Evolutionary conservation across 2,888 invertebrate species (phyloP).

Genomic region (Thecophora atra): DNA sequence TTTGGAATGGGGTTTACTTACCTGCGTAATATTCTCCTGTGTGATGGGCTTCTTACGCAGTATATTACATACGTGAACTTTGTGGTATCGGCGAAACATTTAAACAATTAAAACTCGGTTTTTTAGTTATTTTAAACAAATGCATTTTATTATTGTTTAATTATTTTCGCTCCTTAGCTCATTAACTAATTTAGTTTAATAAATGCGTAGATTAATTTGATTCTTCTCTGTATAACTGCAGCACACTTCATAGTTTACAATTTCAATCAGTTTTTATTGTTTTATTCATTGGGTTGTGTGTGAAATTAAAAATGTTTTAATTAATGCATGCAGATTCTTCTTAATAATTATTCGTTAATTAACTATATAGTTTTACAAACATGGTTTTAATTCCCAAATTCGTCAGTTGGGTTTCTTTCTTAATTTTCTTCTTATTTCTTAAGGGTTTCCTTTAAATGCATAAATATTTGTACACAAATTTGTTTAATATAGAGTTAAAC

Average conservation of each 20-base stretch:
- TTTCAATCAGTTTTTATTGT: not conserved
- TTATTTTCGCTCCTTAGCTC: not conserved
- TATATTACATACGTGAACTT: too few relatives aligned
- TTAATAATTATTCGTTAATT: slow-evolving; percentile 13
- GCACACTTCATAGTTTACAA: not conserved
- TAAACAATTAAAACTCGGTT: not conserved
- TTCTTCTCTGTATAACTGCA: not conserved
- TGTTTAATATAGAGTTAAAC: not conserved
- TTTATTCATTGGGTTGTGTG: too few relatives aligned
- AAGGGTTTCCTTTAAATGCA: not conserved
- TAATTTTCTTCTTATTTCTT: not conserved
- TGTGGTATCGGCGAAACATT: too few relatives aligned
- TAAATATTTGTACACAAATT: slow-evolving; percentile 6
- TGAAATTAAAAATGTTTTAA: slow-evolving; percentile 15
- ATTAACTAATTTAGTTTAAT: not conserved
- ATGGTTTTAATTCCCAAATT: slow-evolving; percentile 9
- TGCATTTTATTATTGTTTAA: slow-evolving; percentile 24
- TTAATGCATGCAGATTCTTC: slow-evolving; percentile 28
- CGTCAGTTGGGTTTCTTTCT: not conserved
- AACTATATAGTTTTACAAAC: slow-evolving; percentile 5
- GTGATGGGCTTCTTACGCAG: too few relatives aligned
- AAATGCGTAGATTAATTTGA: not conserved
- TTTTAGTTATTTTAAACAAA: slow-evolving; percentile 26
- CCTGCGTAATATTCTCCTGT: too few relatives aligned
- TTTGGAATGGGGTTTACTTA: too few relatives aligned